A percentile compares a stretch with the other conserved stretches of the same genome.
Conservation (phyloP, 2,797 vertebrate genomes). For the Falco cherrug region DNA sequence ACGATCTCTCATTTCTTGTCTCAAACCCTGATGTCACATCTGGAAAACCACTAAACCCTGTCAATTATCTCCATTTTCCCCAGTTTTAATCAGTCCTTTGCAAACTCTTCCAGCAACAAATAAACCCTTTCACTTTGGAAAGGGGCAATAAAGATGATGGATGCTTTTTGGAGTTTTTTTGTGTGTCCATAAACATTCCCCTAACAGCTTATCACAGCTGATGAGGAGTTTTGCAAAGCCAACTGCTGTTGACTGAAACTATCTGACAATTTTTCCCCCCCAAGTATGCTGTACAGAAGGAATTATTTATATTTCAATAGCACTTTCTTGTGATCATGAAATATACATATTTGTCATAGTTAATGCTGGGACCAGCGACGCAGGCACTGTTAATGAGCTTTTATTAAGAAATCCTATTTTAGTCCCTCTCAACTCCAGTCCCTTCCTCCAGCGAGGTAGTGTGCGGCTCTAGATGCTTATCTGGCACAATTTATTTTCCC, state of each 20-base stretch:
- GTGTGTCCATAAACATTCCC: slow-evolving; percentile 18
- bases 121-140: neutral
- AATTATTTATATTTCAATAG: slow-evolving; percentile 3
- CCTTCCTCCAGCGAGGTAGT: neutral
- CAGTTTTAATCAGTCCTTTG: neutral
- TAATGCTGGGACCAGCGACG: fast-evolving
- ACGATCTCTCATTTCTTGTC: neutral
- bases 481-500: neutral
- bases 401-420: slow-evolving; percentile 14
- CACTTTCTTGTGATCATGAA: slow-evolving; percentile 5
- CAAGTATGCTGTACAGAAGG: neutral
- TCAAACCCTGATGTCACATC: neutral
- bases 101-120: neutral
- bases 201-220: slow-evolving; percentile 29
- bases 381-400: neutral
- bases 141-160: slow-evolving; percentile 45
- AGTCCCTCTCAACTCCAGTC: neutral
- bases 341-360: neutral
- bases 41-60: neutral
- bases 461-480: neutral
- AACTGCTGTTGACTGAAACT: slow-evolving; percentile 12
- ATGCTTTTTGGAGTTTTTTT: slow-evolving; percentile 45
- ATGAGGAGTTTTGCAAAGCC: slow-evolving; percentile 16
- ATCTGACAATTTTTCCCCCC: neutral
- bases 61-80: neutral